Evolutionary conservation across 1,140 invertebrate species (phyloP).

Genomic region (Atta cephalotes): DNA sequence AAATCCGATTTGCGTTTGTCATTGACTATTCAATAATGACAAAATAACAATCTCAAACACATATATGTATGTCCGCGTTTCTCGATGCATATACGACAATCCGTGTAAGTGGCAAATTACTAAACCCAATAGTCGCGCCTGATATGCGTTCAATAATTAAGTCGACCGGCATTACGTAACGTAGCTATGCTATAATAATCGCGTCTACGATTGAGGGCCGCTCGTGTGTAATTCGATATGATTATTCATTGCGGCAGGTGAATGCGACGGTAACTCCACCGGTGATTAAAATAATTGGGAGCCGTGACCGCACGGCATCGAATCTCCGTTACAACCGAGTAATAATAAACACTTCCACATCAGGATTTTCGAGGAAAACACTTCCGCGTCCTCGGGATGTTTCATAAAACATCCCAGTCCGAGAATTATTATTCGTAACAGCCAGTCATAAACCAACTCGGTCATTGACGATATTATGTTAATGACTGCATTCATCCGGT

Average conservation of each 20-base stretch:
- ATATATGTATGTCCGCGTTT: slow-evolving; percentile 54
- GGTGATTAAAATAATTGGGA: slow-evolving; percentile 78
- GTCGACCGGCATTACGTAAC: slow-evolving; percentile 75
- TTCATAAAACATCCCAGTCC: background rate
- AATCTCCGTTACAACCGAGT: slow-evolving; percentile 67
- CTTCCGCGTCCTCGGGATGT: background rate
- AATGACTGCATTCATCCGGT: slow-evolving; percentile 57
- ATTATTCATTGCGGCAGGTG: slow-evolving; percentile 79
- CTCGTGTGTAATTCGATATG: slow-evolving; percentile 79
- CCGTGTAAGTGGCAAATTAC: slow-evolving; percentile 77
- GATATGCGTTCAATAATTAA: slow-evolving; percentile 77
- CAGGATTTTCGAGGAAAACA: slow-evolving; percentile 48
- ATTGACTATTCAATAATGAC: slow-evolving; percentile 64
- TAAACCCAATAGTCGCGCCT: slow-evolving; percentile 76
- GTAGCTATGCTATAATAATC: slow-evolving; percentile 76
- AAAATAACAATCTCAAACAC: slow-evolving; percentile 74
- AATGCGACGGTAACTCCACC: slow-evolving; percentile 74
- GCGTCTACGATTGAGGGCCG: slow-evolving; percentile 76
- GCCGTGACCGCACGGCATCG: slow-evolving; percentile 68
- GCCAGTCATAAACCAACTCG: slow-evolving; percentile 41
- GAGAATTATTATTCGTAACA: slow-evolving; percentile 8
- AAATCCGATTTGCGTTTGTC: slow-evolving; percentile 75
- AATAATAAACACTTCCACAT: slow-evolving; percentile 70
- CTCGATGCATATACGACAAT: slow-evolving; percentile 71
- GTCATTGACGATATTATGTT: slow-evolving; percentile 60